These are phyloP conservation scores for Lasioglossum marginatum DNA, from an alignment of 2,888 invertebrate genomes.

Conservation along the genomic window DNA sequence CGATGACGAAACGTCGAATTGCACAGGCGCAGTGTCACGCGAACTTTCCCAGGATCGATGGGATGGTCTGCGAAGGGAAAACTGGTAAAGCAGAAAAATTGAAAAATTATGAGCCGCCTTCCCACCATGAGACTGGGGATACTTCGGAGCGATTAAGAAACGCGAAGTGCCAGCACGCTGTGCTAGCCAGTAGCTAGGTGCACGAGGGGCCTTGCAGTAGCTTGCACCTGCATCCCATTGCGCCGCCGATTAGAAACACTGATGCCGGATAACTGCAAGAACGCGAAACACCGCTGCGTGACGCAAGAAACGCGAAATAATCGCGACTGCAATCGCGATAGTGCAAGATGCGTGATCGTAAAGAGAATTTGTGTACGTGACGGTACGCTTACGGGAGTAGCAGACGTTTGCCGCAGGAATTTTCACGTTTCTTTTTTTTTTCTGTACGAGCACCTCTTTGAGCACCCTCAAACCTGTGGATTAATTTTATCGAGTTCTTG, in stretches of 20 bases:
- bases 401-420: conserved; percentile 18
- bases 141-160: conserved; percentile 54
- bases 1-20: not conserved
- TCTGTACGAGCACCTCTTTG: not conserved
- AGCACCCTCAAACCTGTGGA: not conserved
- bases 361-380: conserved; percentile 32
- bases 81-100: conserved; percentile 14
- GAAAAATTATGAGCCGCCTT: conserved; percentile 19
- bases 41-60: conserved; percentile 40
- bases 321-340: conserved; percentile 11
- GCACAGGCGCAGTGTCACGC: not conserved
- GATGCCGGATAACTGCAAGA: conserved; percentile 38
- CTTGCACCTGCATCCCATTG: conserved; percentile 60
- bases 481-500: not conserved
- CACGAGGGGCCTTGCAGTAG: conserved; percentile 7
- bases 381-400: not conserved
- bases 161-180: conserved; percentile 25
- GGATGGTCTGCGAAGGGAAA: conserved; percentile 25
- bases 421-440: not conserved
- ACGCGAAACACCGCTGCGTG: conserved; percentile 43
- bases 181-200: conserved; percentile 17
- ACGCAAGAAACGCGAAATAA: conserved; percentile 54
- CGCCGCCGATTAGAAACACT: conserved; percentile 58
- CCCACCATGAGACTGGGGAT: conserved; percentile 34
- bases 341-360: conserved; percentile 14